These are phyloP conservation scores for Rutpela maculata DNA, from an alignment of 2,888 invertebrate genomes.

Conservation along the genomic window DNA sequence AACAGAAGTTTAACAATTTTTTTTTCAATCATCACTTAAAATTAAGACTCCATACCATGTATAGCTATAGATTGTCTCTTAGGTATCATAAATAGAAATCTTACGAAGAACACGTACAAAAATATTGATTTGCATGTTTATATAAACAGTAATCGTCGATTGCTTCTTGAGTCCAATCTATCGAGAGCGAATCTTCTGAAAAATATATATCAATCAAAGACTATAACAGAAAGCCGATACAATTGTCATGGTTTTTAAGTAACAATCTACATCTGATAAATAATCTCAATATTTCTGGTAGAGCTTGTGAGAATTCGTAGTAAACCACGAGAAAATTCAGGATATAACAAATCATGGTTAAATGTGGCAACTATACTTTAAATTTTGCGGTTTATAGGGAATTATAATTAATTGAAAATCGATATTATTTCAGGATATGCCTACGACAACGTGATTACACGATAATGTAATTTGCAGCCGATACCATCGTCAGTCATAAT, in stretches of 20 bases:
- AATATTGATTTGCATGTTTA: too few relatives aligned
- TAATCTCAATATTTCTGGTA: background rate
- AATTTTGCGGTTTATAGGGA: conserved; percentile 24
- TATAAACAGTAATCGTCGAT: too few relatives aligned
- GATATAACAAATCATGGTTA: conserved; percentile 18
- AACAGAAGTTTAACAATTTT: too few relatives aligned
- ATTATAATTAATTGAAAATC: conserved; percentile 34
- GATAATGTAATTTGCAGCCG: conserved; percentile 27
- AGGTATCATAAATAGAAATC: too few relatives aligned
- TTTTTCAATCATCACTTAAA: too few relatives aligned
- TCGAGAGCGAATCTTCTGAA: background rate
- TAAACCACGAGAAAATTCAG: background rate
- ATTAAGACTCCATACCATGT: too few relatives aligned
- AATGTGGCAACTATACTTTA: conserved; percentile 4
- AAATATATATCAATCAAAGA: conserved; percentile 9
- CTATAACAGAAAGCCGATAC: background rate
- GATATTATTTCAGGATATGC: conserved; percentile 32
- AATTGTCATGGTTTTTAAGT: background rate
- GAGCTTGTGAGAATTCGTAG: background rate
- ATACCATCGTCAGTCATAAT: conserved; percentile 15
- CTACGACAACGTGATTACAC: background rate
- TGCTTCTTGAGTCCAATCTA: background rate
- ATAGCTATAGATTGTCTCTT: too few relatives aligned
- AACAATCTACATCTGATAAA: conserved; percentile 1
- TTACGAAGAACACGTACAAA: too few relatives aligned